Evolutionary conservation across 2,113 vertebrate genomes (phyloP).

Genomic region (Chloropsis hardwickii): DNA sequence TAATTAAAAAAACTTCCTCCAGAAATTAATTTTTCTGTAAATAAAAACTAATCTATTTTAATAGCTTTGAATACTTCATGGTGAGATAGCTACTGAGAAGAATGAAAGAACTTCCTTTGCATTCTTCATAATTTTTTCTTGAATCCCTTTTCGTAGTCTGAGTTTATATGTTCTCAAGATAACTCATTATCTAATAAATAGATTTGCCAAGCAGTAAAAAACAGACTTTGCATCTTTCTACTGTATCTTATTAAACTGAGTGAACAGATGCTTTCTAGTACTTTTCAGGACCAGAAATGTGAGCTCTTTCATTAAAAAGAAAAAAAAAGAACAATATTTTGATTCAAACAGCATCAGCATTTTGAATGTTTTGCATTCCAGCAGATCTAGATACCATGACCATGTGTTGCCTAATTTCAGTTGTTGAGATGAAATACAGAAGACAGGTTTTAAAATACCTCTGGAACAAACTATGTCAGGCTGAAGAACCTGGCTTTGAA

Average conservation of each 20-base stretch:
- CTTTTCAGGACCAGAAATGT: background rate
- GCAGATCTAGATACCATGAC: background rate
- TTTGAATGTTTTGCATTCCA: background rate
- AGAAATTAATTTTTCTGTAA: constrained; percentile 1
- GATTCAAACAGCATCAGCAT: background rate
- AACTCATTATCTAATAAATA: background rate
- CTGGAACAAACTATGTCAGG: background rate
- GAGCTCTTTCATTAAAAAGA: background rate
- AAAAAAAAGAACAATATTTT: background rate
- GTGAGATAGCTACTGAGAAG: background rate
- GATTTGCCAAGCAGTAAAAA: background rate
- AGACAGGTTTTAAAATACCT: background rate
- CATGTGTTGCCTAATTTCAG: background rate
- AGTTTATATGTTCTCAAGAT: background rate
- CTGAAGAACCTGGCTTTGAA: background rate
- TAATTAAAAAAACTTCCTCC: background rate
- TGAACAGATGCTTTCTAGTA: background rate
- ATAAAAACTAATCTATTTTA: background rate
- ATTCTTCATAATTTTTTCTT: background rate
- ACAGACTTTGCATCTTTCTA: background rate
- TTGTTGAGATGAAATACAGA: background rate
- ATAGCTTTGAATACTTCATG: background rate
- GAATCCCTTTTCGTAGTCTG: background rate
- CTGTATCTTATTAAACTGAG: background rate
- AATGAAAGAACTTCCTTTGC: background rate